Evolutionary conservation across 2,888 invertebrate species (phyloP).

Genomic region (Mythimna impura): DNA sequence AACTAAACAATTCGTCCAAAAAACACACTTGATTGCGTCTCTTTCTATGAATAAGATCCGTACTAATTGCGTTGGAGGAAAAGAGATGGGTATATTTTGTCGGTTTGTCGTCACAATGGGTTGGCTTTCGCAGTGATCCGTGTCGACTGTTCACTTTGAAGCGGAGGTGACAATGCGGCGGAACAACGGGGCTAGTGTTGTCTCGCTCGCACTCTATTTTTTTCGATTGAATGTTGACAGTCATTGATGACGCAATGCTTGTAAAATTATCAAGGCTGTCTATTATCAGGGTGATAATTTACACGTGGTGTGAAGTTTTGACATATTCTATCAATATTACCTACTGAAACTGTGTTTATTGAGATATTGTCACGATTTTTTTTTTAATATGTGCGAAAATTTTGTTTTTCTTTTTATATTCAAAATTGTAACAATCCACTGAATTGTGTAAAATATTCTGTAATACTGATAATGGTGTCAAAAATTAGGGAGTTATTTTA

Average conservation of each 20-base stretch:
- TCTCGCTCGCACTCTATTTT: slow-evolving; percentile 81
- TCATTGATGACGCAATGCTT: slow-evolving; percentile 75
- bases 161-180: slow-evolving; percentile 80
- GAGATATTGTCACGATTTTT: slow-evolving; percentile 10
- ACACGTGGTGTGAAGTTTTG: slow-evolving; percentile 65
- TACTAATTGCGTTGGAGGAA: slow-evolving; percentile 65
- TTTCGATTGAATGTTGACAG: slow-evolving; percentile 78
- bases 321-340: slow-evolving; percentile 42
- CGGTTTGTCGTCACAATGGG: slow-evolving; percentile 78
- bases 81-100: slow-evolving; percentile 74
- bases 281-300: slow-evolving; percentile 71
- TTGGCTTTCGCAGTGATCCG: slow-evolving; percentile 85
- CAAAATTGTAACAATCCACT: background rate
- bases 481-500: background rate
- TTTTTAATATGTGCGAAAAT: no score
- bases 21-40: slow-evolving; percentile 73
- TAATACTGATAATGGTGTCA: background rate
- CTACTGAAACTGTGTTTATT: slow-evolving; percentile 34
- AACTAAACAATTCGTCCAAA: slow-evolving; percentile 79
- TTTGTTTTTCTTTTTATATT: background rate
- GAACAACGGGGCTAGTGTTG: slow-evolving; percentile 67
- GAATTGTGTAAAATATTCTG: background rate
- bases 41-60: slow-evolving; percentile 62
- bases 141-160: slow-evolving; percentile 86
- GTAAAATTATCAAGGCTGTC: slow-evolving; percentile 76